Percentiles rank a stretch among this genome's conserved stretches.
phyloP scores from a whole-genome alignment of 2,888 invertebrate species.

The Halictus ligatus region DNA sequence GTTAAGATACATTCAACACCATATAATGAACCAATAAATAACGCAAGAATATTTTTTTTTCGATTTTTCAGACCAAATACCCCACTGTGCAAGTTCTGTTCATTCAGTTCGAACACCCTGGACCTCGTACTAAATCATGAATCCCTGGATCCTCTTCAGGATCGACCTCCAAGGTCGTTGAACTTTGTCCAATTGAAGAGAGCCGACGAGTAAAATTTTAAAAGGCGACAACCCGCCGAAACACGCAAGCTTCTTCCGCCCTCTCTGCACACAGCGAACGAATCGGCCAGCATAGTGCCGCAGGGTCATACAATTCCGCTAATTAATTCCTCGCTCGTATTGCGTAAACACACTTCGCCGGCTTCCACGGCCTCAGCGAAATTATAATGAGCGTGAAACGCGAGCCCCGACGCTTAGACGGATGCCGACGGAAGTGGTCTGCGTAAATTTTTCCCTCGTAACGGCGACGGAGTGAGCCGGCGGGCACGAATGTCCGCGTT shows the following conservation, averaged over 20 bases:
- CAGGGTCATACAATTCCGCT: neutral
- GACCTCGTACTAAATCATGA: neutral
- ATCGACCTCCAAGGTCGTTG: neutral
- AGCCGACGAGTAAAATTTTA: neutral
- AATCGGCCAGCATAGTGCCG: neutral
- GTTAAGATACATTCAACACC: no score
- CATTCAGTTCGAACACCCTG: neutral
- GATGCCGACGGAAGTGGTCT: neutral
- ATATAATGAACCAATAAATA: no score
- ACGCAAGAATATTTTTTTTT: no score
- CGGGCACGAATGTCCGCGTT: neutral
- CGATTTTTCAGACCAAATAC: no score
- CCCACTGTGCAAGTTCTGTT: no score
- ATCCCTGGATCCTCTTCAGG: neutral
- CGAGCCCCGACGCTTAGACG: neutral
- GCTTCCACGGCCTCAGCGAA: neutral
- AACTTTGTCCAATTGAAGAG: neutral
- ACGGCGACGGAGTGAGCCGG: neutral
- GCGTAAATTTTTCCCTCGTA: neutral
- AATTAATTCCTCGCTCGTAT: constrained; percentile 27
- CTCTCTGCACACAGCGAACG: neutral
- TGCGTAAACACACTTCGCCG: neutral
- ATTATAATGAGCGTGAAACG: constrained; percentile 21
- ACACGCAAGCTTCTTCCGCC: neutral
- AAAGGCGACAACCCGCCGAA: neutral